phyloP scores from a whole-genome alignment of 2,113 vertebrate genomes.

The Barbus barbus region DNA sequence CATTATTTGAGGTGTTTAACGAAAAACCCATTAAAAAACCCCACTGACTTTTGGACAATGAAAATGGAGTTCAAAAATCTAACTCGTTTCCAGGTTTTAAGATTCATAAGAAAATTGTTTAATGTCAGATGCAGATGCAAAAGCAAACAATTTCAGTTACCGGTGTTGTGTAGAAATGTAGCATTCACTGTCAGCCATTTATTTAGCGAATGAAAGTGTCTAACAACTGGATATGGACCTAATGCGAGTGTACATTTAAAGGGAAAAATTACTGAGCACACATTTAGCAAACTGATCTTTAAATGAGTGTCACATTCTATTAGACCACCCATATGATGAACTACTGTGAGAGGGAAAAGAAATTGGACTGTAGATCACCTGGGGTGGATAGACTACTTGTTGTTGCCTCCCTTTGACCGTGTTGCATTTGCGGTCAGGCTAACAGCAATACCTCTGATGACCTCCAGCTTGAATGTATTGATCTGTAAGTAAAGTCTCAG shows the following conservation, averaged over 20 bases:
- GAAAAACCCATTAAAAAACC: background rate
- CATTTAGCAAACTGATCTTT: conserved; percentile 23
- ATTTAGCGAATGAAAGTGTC: no score
- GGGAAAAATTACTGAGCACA: background rate
- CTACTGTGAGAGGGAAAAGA: conserved; percentile 1
- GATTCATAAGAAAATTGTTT: background rate
- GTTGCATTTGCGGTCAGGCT: conserved; percentile 67
- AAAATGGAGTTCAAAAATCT: background rate
- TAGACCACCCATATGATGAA: background rate
- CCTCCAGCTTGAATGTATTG: conserved; percentile 67
- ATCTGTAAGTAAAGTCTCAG: conserved; percentile 75
- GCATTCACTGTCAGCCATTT: no score
- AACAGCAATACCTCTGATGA: conserved; percentile 67
- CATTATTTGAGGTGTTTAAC: background rate
- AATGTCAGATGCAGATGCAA: background rate
- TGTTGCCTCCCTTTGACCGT: conserved; percentile 53
- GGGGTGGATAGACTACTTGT: background rate
- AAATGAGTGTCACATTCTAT: background rate
- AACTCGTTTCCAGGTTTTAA: no score
- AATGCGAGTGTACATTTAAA: no score
- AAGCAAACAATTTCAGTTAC: background rate
- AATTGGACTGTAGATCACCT: conserved; percentile 27
- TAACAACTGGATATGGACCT: no score
- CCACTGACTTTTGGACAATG: background rate
- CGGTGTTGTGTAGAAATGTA: no score